A percentile compares a stretch with the other conserved stretches of the same genome.
phyloP scores from a whole-genome alignment of 1,140 invertebrate genomes.

The Paramacrobiotus metropolitanus region DNA sequence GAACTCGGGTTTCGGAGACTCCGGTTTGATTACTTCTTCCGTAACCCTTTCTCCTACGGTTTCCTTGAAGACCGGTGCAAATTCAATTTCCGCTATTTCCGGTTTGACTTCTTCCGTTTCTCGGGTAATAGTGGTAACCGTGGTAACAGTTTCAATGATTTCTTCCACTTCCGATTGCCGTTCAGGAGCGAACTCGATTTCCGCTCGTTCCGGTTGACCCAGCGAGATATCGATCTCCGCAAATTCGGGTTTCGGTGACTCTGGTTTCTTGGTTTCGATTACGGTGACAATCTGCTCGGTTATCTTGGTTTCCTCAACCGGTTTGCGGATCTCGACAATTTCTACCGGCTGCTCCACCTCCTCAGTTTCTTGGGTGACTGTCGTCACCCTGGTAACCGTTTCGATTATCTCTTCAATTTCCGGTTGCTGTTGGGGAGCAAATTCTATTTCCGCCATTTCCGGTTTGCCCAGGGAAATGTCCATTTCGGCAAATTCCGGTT shows the following conservation, averaged over 20 bases:
- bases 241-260: not conserved
- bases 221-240: not conserved
- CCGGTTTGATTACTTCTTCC: not conserved
- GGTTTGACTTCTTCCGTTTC: not conserved
- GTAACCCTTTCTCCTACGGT: not conserved
- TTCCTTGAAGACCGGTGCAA: not conserved
- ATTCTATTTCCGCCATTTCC: not conserved
- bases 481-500: not conserved
- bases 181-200: not conserved
- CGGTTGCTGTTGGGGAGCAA: not conserved
- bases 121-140: not conserved
- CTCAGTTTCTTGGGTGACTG: not conserved
- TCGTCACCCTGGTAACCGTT: not conserved
- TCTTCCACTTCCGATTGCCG: not conserved
- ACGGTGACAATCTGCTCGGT: too few relatives aligned
- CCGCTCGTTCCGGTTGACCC: not conserved
- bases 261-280: not conserved
- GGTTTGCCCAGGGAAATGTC: not conserved
- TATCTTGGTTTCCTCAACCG: too few relatives aligned
- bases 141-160: too few relatives aligned
- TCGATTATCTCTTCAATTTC: not conserved
- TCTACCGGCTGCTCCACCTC: too few relatives aligned
- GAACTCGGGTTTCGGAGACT: not conserved
- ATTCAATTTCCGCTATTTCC: not conserved
- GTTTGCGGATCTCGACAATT: too few relatives aligned